A percentile compares a stretch with the other conserved stretches of the same genome.
phyloP scores from a whole-genome alignment of 2,888 invertebrate genomes.

The Lasioglossum lativentre region DNA sequence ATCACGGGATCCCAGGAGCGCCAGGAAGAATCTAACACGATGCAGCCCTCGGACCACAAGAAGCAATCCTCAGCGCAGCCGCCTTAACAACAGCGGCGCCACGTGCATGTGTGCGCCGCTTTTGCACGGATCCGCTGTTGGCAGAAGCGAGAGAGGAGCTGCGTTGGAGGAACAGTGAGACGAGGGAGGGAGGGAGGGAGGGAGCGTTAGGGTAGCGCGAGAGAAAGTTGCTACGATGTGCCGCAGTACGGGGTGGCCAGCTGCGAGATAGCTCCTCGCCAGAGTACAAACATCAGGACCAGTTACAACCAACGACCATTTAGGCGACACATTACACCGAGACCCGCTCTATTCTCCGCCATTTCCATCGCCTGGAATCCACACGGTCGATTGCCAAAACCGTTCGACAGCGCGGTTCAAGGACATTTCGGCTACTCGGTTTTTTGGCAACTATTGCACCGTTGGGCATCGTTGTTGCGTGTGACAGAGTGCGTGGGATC shows the following conservation, averaged over 20 bases:
- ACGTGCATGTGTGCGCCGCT: constrained; percentile 79
- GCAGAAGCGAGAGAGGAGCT: constrained; percentile 46
- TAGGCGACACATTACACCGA: constrained; percentile 21
- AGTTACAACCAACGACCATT: neutral
- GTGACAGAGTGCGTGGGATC: constrained; percentile 14
- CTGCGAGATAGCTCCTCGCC: constrained; percentile 68
- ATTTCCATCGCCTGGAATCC: constrained; percentile 42
- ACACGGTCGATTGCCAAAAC: neutral
- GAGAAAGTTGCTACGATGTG: constrained; percentile 79
- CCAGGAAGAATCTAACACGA: constrained; percentile 33
- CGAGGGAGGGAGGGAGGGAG: constrained; percentile 46
- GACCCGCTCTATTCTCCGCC: constrained; percentile 39
- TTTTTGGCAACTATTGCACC: neutral
- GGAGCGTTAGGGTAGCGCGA: constrained; percentile 67
- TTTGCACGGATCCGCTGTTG: constrained; percentile 29
- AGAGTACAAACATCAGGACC: neutral
- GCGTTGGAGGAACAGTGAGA: neutral
- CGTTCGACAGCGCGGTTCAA: constrained; percentile 17
- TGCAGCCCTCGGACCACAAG: constrained; percentile 39
- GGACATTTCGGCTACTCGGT: neutral
- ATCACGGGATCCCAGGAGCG: constrained; percentile 20
- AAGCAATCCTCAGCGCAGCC: constrained; percentile 79
- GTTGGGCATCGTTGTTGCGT: neutral
- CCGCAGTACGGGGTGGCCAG: constrained; percentile 81
- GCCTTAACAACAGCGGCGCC: constrained; percentile 81